Percentiles rank a stretch among this genome's conserved stretches.
These are phyloP conservation scores for Sapayoa aenigma DNA, from an alignment of 2,113 vertebrate species.

Conservation along the genomic window DNA sequence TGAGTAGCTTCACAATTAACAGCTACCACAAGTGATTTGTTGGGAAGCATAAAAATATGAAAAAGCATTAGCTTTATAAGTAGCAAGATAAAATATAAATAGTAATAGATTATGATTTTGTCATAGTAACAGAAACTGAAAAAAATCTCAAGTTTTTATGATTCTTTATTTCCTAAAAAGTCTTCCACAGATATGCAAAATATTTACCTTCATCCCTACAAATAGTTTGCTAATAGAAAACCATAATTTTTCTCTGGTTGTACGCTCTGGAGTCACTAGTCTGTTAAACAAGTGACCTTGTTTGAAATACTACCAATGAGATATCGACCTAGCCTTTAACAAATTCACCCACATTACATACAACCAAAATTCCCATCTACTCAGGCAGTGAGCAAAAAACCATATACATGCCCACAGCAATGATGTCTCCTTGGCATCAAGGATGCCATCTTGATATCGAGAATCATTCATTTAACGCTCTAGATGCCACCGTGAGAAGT, in stretches of 20 bases:
- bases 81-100: neutral
- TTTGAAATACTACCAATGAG: neutral
- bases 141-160: neutral
- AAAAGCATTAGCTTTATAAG: neutral
- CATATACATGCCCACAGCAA: neutral
- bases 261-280: neutral
- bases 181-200: neutral
- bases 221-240: neutral
- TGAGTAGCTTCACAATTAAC: neutral
- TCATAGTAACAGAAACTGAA: neutral
- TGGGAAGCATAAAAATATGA: neutral
- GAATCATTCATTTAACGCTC: neutral
- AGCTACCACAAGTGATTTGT: neutral
- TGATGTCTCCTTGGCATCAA: neutral
- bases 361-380: neutral
- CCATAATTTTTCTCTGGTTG: neutral
- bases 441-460: neutral
- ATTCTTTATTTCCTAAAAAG: neutral
- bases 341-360: neutral
- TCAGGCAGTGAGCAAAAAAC: neutral
- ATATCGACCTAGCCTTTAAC: neutral
- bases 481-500: neutral
- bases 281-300: neutral
- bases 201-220: neutral
- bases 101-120: neutral